These are phyloP conservation scores for Carcharodon carcharias DNA, from an alignment of 2,797 vertebrate species.

Conservation along the genomic window DNA sequence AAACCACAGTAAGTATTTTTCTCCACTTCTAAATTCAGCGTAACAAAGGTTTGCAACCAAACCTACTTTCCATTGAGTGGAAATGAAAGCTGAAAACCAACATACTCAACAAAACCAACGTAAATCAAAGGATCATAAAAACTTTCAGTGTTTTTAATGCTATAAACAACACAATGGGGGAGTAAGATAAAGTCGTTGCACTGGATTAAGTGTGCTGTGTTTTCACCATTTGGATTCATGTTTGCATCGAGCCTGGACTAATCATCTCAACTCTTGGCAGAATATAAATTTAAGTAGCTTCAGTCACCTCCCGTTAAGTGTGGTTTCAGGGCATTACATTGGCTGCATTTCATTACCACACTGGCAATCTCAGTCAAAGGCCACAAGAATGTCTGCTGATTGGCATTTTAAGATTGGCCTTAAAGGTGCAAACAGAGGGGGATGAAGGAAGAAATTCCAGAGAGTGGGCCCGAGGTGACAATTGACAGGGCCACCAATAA, in stretches of 20 bases:
- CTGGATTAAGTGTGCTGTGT: not conserved
- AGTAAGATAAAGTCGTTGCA: not conserved
- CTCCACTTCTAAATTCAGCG: not conserved
- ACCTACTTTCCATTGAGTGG: not conserved
- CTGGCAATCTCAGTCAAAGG: not conserved
- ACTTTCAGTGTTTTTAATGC: not conserved
- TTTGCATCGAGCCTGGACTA: not conserved
- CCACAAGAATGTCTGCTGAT: no score
- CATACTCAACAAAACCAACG: not conserved
- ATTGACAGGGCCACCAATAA: not conserved
- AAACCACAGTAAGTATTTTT: not conserved
- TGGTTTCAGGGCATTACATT: not conserved
- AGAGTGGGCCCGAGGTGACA: not conserved
- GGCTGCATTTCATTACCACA: not conserved
- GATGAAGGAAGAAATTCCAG: not conserved
- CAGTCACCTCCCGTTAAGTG: not conserved
- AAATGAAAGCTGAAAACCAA: not conserved
- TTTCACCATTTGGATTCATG: not conserved
- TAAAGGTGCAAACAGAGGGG: not conserved
- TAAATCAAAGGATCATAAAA: not conserved
- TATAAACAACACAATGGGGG: not conserved
- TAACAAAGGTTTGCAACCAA: not conserved
- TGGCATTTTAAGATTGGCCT: not conserved
- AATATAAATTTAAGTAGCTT: not conserved
- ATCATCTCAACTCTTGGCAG: no score